Evolutionary conservation across 1,140 invertebrate genomes (phyloP).

Genomic region (Popillia japonica): DNA sequence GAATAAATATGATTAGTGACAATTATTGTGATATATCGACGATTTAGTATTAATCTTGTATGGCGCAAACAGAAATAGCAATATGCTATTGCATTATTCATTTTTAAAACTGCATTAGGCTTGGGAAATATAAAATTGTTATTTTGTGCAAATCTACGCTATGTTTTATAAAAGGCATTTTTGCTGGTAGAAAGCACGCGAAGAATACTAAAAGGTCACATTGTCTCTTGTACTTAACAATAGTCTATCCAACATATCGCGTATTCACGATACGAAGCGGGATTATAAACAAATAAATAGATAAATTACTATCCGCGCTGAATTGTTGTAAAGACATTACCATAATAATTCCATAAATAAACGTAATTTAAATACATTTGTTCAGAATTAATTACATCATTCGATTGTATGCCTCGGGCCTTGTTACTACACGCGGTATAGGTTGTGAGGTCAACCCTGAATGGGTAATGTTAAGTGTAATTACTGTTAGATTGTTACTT

Average conservation of each 20-base stretch:
- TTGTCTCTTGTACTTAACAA: neutral
- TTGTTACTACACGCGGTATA: neutral
- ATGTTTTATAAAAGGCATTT: neutral
- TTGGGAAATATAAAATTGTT: no score
- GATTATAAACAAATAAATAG: slow-evolving; percentile 1
- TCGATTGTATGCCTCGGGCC: neutral
- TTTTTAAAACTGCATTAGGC: no score
- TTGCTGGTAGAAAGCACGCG: neutral
- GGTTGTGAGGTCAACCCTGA: slow-evolving; percentile 13
- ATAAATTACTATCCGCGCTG: slow-evolving; percentile 25
- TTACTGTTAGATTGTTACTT: neutral
- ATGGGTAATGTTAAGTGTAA: neutral
- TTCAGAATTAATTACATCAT: slow-evolving; percentile 13
- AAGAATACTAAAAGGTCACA: slow-evolving; percentile 11
- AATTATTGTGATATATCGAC: no score
- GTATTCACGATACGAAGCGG: neutral
- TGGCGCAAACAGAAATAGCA: no score
- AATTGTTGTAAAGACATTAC: slow-evolving; percentile 10
- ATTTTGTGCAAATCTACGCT: neutral
- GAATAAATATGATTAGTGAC: neutral
- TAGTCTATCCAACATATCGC: neutral
- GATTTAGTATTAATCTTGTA: no score
- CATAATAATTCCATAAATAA: slow-evolving; percentile 19
- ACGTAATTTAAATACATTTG: slow-evolving; percentile 8
- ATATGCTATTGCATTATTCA: no score